Evolutionary conservation across 1,140 invertebrate species (phyloP), one percentile per base, ranked within the genome.

Genomic region (Batillaria attramentaria): DNA sequence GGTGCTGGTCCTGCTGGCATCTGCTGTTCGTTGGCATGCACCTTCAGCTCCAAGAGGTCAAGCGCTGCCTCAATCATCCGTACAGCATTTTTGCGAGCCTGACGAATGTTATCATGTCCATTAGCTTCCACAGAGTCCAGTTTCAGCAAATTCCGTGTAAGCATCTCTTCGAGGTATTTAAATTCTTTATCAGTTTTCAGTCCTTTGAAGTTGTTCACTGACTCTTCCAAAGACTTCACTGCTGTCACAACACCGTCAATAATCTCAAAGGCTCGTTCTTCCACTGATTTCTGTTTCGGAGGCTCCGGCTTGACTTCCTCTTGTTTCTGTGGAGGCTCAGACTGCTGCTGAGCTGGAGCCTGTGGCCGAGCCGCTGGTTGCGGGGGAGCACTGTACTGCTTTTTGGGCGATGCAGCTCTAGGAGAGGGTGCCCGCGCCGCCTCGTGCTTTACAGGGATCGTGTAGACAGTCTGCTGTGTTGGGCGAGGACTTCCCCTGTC

Each of bases 81-180:
- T 16, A 99, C 97, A 0, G 95, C 95, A 83, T 96, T 95, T 89
- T 95, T 97, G 31, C 97, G 92, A 0, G 95, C 95, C 77, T 94
- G 93, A 83, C 97, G 92, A 43, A 99, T 95, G 85, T 96, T 95
- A 39, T 97, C 96, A 85, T 96, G 95, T 1, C 96, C 96, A 79
- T 97, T 96, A 0, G 96, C 96, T 86, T 98, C 96, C 75, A 99
- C 95, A 83, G 95, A 94, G 89, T 99, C 97, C 78, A 98, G 90
- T 89, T 97, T 97, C 4, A 98, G 93, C 78, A 98, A 92, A 88
- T 96, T 96, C 60, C 97, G 93, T 1, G 97, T 98, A 24, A 99
- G 91, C 97, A 98, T 98, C 91, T 99, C 97, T 89, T 98, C 97
- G 60, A 98, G 90, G 89, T 94, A 97, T 41, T 96, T 92, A 86